phyloP scores from a whole-genome alignment of 2,113 vertebrate genomes.

The Polyodon spathula region DNA sequence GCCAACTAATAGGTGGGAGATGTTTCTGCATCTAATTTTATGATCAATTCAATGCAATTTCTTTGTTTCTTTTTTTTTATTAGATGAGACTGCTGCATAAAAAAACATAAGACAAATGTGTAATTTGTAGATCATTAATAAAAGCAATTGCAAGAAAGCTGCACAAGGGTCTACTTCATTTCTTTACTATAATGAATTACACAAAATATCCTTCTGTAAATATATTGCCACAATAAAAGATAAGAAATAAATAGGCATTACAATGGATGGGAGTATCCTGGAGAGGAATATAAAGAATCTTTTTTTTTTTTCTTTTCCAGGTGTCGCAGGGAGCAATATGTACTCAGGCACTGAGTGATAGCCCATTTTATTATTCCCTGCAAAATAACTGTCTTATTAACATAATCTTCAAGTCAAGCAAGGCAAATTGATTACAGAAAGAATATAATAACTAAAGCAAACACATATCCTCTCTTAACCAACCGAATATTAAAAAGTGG shows the following conservation, averaged over 20 bases:
- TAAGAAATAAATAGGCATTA: background rate
- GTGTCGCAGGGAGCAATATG: conserved; percentile 1
- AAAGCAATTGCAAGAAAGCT: too few species aligned
- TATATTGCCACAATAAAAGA: too few species aligned
- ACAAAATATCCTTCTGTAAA: too few species aligned
- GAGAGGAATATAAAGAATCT: conserved; percentile 4
- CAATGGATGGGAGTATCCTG: conserved; percentile 2
- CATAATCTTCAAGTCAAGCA: conserved; percentile 14
- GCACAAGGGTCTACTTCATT: too few species aligned
- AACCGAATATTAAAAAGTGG: conserved; percentile 18
- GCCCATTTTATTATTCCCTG: conserved; percentile 9
- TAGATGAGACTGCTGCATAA: too few species aligned
- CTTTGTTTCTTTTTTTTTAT: too few species aligned
- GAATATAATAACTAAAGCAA: conserved; percentile 18
- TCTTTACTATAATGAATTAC: too few species aligned
- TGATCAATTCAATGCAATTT: too few species aligned
- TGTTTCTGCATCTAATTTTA: too few species aligned
- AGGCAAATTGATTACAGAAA: conserved; percentile 21
- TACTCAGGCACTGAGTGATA: conserved; percentile 14
- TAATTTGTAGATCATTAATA: too few species aligned
- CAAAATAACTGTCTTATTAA: conserved; percentile 19
- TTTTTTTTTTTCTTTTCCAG: conserved; percentile 1
- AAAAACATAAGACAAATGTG: background rate
- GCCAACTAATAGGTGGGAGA: too few species aligned
- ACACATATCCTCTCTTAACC: background rate